phyloP scores from a whole-genome alignment of 2,113 vertebrate species.

The Herpetotheres cachinnans region DNA sequence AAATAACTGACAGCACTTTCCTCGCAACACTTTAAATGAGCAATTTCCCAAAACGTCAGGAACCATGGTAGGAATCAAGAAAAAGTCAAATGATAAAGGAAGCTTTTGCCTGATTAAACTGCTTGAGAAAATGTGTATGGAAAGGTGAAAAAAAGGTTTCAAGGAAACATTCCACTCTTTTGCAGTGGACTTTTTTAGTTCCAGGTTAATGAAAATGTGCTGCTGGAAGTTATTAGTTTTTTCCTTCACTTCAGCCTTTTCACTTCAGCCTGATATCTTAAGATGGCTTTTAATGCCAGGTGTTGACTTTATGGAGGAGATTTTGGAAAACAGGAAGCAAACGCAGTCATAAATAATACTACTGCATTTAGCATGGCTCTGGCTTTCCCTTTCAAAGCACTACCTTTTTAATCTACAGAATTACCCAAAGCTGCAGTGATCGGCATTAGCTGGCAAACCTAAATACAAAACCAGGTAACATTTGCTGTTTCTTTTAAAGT shows the following conservation, averaged over 20 bases:
- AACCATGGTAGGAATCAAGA: background rate
- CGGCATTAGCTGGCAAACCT: background rate
- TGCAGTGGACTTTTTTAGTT: background rate
- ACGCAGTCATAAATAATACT: background rate
- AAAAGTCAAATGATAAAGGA: background rate
- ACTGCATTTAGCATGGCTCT: background rate
- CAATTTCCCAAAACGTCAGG: slow-evolving; percentile 20
- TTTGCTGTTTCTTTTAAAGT: background rate
- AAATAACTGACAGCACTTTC: slow-evolving; percentile 52
- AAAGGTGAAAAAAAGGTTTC: background rate
- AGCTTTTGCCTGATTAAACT: slow-evolving; percentile 54
- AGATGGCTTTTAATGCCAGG: slow-evolving; percentile 13
- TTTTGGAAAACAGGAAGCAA: slow-evolving; percentile 18
- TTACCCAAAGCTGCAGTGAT: background rate
- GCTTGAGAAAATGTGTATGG: background rate
- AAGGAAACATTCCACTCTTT: background rate
- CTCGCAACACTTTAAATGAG: slow-evolving; percentile 17
- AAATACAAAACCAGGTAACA: background rate
- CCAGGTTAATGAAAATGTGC: slow-evolving; percentile 18
- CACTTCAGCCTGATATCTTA: background rate
- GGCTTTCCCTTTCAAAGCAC: background rate
- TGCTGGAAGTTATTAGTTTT: background rate
- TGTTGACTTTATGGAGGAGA: background rate
- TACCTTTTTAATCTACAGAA: background rate
- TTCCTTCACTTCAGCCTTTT: background rate